Evolutionary conservation across 2,797 vertebrate species (phyloP), one percentile per base, ranked within the genome.

Genomic region (Zalophus californianus): DNA sequence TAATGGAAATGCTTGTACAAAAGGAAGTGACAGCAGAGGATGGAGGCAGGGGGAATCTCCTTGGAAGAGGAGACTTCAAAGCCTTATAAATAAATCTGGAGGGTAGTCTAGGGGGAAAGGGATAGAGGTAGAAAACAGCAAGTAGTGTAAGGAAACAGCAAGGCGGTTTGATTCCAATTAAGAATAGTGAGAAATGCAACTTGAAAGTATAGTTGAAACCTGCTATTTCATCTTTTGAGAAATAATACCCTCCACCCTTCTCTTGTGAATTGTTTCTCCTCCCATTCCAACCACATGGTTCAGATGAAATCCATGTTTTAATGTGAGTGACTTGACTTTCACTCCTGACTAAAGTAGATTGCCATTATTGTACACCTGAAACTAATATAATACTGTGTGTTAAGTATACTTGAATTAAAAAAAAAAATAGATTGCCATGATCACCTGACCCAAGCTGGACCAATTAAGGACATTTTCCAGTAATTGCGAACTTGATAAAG

Each of bases 111-210:
- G 56, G 25, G n/a, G 5, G 2, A 87, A 91, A 64, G 14, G 35
- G 11, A 86, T 32, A 75, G 27, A 54, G 68, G n/a, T 38, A 94
- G 60, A 83, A 86, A 80, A 41, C 52, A 87, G 27, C 50, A 89
- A 85, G 35, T 58, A 29, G 38, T 88, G 10, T n/a, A 78, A 85
- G 38, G 84, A 80, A 96, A 84, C 20, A 96, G 72, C 25, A 72
- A 78, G 20, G 29, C 7, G 1, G 1, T 32, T 56, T 44, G 6
- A 78, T 58, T 78, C 87, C 75, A 85, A 60, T 7, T 35, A 13
- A 41, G 50, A 66, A 73, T 8, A n/a, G 50, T 68, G 56, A 88
- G 56, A 72, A 79, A 44, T 41, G 23, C 82, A 62, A 87, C 77
- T 50, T 86, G 38, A 80, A 92, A 58, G 48, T 95, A 66, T 60